Evolutionary conservation across 2,113 vertebrate species (phyloP).

Genomic region (Paradisaea rubra): DNA sequence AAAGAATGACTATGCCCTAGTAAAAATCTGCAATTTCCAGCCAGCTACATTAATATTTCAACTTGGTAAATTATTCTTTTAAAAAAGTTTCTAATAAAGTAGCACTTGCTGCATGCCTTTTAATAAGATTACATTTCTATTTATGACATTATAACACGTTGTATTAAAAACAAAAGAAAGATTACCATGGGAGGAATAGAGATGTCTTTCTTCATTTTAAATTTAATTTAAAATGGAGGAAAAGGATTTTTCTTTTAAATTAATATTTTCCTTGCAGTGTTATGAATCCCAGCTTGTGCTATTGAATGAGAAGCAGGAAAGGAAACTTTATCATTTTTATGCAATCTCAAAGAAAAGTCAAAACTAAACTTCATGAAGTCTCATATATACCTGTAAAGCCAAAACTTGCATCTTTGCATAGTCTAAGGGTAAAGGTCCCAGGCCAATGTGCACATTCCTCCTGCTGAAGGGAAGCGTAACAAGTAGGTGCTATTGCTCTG

Average conservation of each 20-base stretch:
- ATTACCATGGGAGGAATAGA: neutral
- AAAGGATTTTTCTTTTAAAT: constrained; percentile 54
- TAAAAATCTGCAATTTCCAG: constrained; percentile 7
- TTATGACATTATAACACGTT: constrained; percentile 30
- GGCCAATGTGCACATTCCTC: neutral
- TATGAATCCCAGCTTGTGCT: neutral
- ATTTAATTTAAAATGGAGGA: constrained; percentile 47
- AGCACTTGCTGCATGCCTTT: constrained; percentile 10
- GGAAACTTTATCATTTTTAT: neutral
- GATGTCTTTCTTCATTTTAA: constrained; percentile 37
- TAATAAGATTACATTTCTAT: constrained; percentile 55
- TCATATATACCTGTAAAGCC: neutral
- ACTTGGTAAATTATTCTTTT: constrained; percentile 27
- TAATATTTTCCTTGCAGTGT: constrained; percentile 19
- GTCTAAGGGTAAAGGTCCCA: neutral
- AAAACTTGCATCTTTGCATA: neutral
- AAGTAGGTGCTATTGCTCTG: neutral
- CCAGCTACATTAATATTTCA: constrained; percentile 46
- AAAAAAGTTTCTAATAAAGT: constrained; percentile 27
- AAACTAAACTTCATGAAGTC: neutral
- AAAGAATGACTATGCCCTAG: neutral
- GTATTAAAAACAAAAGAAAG: constrained; percentile 59
- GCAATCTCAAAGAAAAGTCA: neutral
- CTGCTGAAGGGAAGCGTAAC: neutral
- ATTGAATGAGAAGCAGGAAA: neutral